phyloP scores from a whole-genome alignment of 2,888 invertebrate species.

The Venustoraphidia nigricollis region DNA sequence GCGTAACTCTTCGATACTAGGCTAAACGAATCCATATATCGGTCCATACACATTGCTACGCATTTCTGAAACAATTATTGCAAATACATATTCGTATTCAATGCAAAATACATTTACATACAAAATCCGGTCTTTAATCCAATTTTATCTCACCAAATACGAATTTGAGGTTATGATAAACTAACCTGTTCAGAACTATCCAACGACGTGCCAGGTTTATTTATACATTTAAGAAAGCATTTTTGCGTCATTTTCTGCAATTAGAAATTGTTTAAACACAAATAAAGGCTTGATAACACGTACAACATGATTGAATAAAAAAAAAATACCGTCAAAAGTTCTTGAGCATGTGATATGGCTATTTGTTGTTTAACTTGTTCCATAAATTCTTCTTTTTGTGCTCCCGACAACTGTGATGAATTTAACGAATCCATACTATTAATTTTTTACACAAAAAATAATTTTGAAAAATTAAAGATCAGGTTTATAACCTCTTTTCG shows the following conservation, averaged over 20 bases:
- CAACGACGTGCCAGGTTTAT: slow-evolving; percentile 76
- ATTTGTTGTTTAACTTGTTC: slow-evolving; percentile 91
- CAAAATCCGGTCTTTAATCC: neutral
- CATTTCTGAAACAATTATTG: slow-evolving; percentile 59
- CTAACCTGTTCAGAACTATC: slow-evolving; percentile 72
- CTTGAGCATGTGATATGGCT: slow-evolving; percentile 85
- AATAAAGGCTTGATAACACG: slow-evolving; percentile 7
- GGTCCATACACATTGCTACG: slow-evolving; percentile 95
- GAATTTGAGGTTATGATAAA: slow-evolving; percentile 5
- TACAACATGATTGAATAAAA: slow-evolving; percentile 11
- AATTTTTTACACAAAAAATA: neutral
- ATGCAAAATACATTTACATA: slow-evolving; percentile 4
- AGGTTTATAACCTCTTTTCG: too few species aligned
- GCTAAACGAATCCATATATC: slow-evolving; percentile 95
- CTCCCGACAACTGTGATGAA: slow-evolving; percentile 39
- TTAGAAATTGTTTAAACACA: slow-evolving; percentile 11
- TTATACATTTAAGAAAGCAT: slow-evolving; percentile 89
- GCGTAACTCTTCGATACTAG: slow-evolving; percentile 81
- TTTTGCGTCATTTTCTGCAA: slow-evolving; percentile 90
- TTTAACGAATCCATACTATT: slow-evolving; percentile 42
- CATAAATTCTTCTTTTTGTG: slow-evolving; percentile 78
- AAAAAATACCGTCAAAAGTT: slow-evolving; percentile 60
- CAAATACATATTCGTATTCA: slow-evolving; percentile 2
- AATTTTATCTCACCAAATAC: too few species aligned
- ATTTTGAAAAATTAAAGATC: too few species aligned